These are phyloP conservation scores for Trachelus iudaicus DNA, from an alignment of 2,888 invertebrate species.

Conservation along the genomic window DNA sequence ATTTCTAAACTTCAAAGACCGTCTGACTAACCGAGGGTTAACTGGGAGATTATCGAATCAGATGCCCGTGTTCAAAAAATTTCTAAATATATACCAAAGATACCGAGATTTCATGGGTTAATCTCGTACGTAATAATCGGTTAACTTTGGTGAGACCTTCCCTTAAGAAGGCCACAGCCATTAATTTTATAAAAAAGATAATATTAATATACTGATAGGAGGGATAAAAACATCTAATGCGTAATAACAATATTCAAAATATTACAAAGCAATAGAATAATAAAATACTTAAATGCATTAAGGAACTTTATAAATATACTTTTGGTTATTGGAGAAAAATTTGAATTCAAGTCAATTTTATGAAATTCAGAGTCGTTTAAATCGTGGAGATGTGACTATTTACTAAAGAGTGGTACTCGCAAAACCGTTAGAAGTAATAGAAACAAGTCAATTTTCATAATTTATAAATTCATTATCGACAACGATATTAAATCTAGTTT, in stretches of 20 bases:
- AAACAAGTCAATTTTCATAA: neutral
- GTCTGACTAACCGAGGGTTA: no score
- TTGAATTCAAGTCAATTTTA: neutral
- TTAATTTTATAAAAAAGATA: neutral
- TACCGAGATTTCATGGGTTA: no score
- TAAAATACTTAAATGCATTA: no score
- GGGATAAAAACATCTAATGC: neutral
- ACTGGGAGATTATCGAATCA: no score
- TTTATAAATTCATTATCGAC: neutral
- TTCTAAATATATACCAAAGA: no score
- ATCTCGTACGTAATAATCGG: no score
- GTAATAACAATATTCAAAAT: neutral
- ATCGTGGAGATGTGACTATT: neutral
- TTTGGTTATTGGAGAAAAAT: neutral
- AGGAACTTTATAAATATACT: neutral
- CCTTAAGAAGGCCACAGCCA: neutral
- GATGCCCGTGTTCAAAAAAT: no score
- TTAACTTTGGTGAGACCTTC: no score
- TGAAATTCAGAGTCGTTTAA: neutral
- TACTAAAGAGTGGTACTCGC: neutral
- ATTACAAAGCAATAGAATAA: no score
- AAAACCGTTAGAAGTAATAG: neutral
- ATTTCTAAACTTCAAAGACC: neutral
- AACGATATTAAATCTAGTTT: slow-evolving; percentile 20
- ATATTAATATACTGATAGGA: neutral